Base-by-base conservation (phyloP, 2,113 vertebrate species). In the Corvus cornix region DNA sequence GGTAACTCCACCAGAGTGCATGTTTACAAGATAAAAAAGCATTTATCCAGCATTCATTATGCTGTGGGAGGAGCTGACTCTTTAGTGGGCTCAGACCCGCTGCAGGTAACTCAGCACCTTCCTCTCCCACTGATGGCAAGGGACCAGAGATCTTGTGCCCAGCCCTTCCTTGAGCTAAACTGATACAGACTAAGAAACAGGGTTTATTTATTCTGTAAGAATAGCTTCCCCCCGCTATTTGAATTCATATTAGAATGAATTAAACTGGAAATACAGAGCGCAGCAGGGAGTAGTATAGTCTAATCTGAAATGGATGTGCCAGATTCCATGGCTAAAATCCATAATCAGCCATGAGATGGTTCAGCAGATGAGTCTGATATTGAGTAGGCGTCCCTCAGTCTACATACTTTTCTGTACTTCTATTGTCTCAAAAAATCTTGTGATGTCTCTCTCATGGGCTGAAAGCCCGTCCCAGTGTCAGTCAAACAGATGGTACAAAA, bases 351-450 rank as follows among this genome's bases (percentile, higher is more conserved):
- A 52, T 0, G 3, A 84, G 78, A 26, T 74, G 20, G 84, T 84
- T 96, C 73, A 70, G 44, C 44, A 86, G 67, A 84, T 68, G 43
- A 96, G 39, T 92, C 59, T 96, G 83, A 67, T 94, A 14, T 6
- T 77, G 89, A 90, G 87, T 89, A 82, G 96, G 86, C 0, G 18
- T 93, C 49, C 43, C 48, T 84, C 62, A 74, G 95, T 93, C 89
- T 95, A 84, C 62, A 66, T 77, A 60, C 8, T 76, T 92, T 75
- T 88, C 74, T 89, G 82, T 87, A 58, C n/a, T 59, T 46, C 63
- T 92, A 77, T 92, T 94, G 8, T 95, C 67, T 93, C 46, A 68
- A 95, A 48, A 89, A 83, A 74, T 79, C 62, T 94, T 7, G 8
- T 87, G 85, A 92, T 19, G 16, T 53, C 27, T 94, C 49, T 81